A percentile compares a stretch with the other conserved stretches of the same genome.
phyloP scores from a whole-genome alignment of 53 echinoderm and acorn worm species.

The Echinarachnius parma region DNA sequence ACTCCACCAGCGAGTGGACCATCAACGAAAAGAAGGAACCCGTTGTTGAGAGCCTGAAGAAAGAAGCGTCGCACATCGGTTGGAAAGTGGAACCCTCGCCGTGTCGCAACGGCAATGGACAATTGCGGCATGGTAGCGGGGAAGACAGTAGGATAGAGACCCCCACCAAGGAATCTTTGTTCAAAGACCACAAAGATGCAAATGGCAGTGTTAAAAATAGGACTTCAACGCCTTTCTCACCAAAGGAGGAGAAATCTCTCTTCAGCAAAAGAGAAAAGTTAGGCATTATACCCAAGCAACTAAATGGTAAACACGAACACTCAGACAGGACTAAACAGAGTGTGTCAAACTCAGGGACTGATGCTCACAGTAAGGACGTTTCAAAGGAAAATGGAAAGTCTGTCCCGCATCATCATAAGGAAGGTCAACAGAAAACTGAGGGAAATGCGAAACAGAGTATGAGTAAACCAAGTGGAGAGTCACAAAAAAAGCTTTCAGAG shows the following conservation, averaged over 20 bases:
- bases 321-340: constrained; percentile 25
- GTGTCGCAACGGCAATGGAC: constrained; percentile 22
- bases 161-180: background rate
- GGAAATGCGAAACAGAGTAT: background rate
- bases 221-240: background rate
- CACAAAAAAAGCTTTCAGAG: background rate
- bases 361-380: background rate
- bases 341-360: background rate
- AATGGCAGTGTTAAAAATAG: constrained; percentile 3
- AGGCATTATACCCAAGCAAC: constrained; percentile 21
- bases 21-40: constrained; percentile 73
- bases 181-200: constrained; percentile 3
- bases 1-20: constrained; percentile 96
- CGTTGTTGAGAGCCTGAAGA: constrained; percentile 50
- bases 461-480: background rate
- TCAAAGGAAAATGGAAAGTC: constrained; percentile 19
- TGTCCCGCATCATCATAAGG: background rate
- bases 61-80: constrained; percentile 60
- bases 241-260: constrained; percentile 51
- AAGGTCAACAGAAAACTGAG: background rate
- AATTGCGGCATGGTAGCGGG: constrained; percentile 20
- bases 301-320: constrained; percentile 23
- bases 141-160: background rate
- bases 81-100: constrained; percentile 63
- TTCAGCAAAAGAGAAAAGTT: constrained; percentile 43